A percentile compares a stretch with the other conserved stretches of the same genome.
phyloP scores from a whole-genome alignment of 2,113 vertebrate genomes.

The Origma solitaria region DNA sequence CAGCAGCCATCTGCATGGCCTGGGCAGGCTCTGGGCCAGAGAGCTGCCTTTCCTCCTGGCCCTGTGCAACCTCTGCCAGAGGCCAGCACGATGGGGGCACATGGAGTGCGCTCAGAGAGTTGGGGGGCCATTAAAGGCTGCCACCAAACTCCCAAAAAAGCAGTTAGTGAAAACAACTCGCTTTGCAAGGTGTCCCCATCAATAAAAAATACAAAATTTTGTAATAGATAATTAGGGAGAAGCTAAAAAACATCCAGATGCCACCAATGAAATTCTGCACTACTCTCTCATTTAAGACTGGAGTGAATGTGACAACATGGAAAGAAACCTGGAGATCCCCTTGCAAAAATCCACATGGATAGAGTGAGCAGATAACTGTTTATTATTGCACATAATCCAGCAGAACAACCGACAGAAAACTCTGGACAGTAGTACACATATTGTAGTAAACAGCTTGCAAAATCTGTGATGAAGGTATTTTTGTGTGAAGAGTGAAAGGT shows the following conservation, averaged over 20 bases:
- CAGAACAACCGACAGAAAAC: constrained; percentile 59
- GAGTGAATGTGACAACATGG: not conserved
- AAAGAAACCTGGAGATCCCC: not conserved
- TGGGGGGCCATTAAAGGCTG: not conserved
- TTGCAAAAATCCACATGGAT: not conserved
- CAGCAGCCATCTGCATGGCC: accelerated
- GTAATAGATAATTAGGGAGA: not conserved
- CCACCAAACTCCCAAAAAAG: not conserved
- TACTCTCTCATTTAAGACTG: not conserved
- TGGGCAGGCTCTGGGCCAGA: not conserved
- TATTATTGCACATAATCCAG: constrained; percentile 73
- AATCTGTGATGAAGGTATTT: constrained; percentile 46
- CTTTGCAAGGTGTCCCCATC: not conserved
- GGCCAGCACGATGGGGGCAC: not conserved
- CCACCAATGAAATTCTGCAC: not conserved
- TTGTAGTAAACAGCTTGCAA: constrained; percentile 48
- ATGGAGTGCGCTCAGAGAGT: not conserved
- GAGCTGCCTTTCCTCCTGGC: not conserved
- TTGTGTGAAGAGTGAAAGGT: constrained; percentile 48
- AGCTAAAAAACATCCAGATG: not conserved
- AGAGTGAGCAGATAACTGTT: constrained; percentile 67
- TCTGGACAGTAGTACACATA: constrained; percentile 50
- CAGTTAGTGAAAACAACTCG: not conserved
- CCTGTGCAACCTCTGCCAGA: not conserved
- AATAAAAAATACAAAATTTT: not conserved